Evolutionary conservation across 2,797 vertebrate species (phyloP).

Genomic region (Enteromius argenteus): DNA sequence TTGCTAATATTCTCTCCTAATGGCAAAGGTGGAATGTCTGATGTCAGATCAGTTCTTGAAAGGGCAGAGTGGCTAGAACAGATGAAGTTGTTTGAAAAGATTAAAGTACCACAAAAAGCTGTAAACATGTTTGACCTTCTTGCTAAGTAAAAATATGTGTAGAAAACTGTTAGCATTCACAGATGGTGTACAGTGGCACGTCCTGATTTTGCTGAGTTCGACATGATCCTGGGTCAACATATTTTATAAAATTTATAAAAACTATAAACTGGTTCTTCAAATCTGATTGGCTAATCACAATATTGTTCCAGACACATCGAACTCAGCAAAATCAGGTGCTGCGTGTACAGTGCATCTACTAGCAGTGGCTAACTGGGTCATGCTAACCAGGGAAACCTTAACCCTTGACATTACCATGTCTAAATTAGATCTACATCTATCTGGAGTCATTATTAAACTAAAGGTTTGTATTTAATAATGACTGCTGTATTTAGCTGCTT

Average conservation of each 20-base stretch:
- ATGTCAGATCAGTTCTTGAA: not conserved
- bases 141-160: not conserved
- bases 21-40: not conserved
- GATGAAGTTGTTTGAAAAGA: not conserved
- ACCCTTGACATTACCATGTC: not conserved
- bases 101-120: not conserved
- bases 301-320: too few relatives aligned
- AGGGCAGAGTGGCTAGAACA: not conserved
- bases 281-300: too few relatives aligned
- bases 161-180: too few relatives aligned
- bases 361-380: not conserved
- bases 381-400: not conserved
- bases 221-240: too few relatives aligned
- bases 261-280: too few relatives aligned
- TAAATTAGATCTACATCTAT: not conserved
- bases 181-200: too few relatives aligned
- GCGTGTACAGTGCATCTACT: too few relatives aligned
- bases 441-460: not conserved
- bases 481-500: not conserved
- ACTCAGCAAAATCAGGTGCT: too few relatives aligned
- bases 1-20: slow-evolving; percentile 5
- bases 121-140: not conserved
- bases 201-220: too few relatives aligned
- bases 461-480: not conserved
- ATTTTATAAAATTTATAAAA: too few relatives aligned